Evolutionary conservation across 1,140 invertebrate species (phyloP), one percentile per base, ranked within the genome.

Genomic region (Psix sp.): DNA sequence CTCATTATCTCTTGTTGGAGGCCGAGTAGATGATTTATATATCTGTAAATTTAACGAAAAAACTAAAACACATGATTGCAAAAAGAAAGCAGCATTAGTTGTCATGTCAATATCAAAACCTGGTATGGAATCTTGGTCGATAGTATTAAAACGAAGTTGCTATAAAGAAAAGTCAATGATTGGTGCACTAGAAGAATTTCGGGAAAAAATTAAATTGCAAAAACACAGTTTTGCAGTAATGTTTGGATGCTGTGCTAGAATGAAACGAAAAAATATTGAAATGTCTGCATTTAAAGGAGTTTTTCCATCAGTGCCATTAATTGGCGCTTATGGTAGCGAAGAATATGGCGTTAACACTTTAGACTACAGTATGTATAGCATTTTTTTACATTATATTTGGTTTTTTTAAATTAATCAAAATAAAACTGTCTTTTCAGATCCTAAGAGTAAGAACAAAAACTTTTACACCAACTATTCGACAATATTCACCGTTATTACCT

Each of bases 301-400:
- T 15, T 92, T 91, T 78, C 91, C 91, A 0, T 80, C 85, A 11
- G 86, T 90, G 14, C 88, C 89, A 5, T 70, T 92, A 1, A 74
- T 91, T 39, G 91, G 91, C 0, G 84, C 89, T 67, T 91, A 90
- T 80, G 91, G 90, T 1, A 85, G 88, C 68, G 91, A 91, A 16
- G 91, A 92, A 80, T 88, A 89, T 48, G 90, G 91, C 5, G 80
- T 82, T 14, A 68, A 77, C 66, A 77, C 82, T 2, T 63, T 81
- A 20, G 43, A 48, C 9, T 67, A 51, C n/a, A 74, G 82, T 85
- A 65, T 76, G 71, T n/a, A n/a, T n/a, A n/a, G n/a, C n/a, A n/a
- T n/a, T n/a, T n/a, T n/a, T n/a, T n/a, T n/a, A n/a, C n/a, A n/a
- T n/a, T n/a, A n/a, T 72, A 21, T 20, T 36, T 9, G 7, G 5